phyloP scores from a whole-genome alignment of 2,888 invertebrate species.

The Ichneumon xanthorius region DNA sequence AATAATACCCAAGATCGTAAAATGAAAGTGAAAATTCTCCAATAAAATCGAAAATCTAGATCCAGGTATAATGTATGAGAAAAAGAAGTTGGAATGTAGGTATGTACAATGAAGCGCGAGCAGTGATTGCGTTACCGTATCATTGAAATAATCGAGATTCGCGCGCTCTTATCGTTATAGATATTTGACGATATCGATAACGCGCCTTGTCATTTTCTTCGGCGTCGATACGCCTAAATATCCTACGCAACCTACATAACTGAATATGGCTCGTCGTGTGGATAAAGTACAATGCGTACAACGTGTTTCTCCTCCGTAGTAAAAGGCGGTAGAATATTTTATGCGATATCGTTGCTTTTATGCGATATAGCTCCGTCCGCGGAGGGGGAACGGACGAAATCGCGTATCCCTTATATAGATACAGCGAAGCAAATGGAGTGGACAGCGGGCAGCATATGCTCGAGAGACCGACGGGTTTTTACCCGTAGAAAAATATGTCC shows the following conservation, averaged over 20 bases:
- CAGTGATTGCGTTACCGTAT: constrained; percentile 34
- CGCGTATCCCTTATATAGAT: constrained; percentile 66
- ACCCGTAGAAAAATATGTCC: constrained; percentile 43
- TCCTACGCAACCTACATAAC: not conserved
- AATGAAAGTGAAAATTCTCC: not conserved
- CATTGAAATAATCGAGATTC: constrained; percentile 28
- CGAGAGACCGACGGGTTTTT: constrained; percentile 65
- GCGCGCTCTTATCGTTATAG: constrained; percentile 38
- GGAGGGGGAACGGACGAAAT: constrained; percentile 34
- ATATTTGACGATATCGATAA: constrained; percentile 50
- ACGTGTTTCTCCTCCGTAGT: not conserved
- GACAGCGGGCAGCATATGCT: constrained; percentile 85
- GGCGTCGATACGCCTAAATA: constrained; percentile 15
- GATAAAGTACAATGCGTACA: constrained; percentile 7
- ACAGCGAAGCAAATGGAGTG: constrained; percentile 84
- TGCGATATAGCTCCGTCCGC: constrained; percentile 8
- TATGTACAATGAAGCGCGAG: not conserved
- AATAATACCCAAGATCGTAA: not conserved
- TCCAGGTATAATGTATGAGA: not conserved
- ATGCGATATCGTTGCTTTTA: constrained; percentile 21
- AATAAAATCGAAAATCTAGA: not conserved
- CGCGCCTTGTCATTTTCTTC: constrained; percentile 33
- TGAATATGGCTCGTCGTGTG: not conserved
- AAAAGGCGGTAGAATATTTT: constrained; percentile 21
- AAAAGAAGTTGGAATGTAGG: not conserved